Evolutionary conservation across 2,113 vertebrate genomes (phyloP).

Genomic region (Cettia cetti): DNA sequence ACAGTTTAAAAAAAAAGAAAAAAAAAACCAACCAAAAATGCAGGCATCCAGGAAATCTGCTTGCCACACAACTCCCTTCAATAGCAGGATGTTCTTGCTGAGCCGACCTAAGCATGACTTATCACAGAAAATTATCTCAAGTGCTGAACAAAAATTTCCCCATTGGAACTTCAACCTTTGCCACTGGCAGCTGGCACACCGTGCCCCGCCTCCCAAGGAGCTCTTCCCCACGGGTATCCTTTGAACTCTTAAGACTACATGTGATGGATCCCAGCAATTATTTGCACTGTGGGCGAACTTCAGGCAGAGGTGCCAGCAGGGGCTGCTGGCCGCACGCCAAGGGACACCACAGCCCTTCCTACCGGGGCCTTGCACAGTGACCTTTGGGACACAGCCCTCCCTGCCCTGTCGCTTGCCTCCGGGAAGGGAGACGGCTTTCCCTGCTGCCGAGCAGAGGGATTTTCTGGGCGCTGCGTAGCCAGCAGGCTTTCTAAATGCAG

Average conservation of each 20-base stretch:
- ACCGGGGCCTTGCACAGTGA: rapidly evolving
- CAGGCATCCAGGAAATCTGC: background rate
- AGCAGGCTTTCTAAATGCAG: background rate
- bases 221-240: background rate
- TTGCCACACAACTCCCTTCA: background rate
- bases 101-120: conserved; percentile 5
- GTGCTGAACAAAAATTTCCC: background rate
- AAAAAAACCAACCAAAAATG: background rate
- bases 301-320: background rate
- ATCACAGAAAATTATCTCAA: background rate
- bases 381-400: background rate
- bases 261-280: background rate
- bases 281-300: background rate
- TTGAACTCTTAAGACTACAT: background rate
- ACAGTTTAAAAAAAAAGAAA: too few relatives aligned
- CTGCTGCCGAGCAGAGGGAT: background rate
- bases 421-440: background rate
- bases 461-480: background rate
- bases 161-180: conserved; percentile 18
- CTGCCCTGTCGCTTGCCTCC: background rate
- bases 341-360: background rate
- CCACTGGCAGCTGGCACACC: background rate
- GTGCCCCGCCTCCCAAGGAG: background rate
- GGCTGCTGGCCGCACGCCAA: background rate
- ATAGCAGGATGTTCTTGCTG: background rate